phyloP scores from a whole-genome alignment of 2,888 invertebrate species.

The Drosophila pseudotalamancana region DNA sequence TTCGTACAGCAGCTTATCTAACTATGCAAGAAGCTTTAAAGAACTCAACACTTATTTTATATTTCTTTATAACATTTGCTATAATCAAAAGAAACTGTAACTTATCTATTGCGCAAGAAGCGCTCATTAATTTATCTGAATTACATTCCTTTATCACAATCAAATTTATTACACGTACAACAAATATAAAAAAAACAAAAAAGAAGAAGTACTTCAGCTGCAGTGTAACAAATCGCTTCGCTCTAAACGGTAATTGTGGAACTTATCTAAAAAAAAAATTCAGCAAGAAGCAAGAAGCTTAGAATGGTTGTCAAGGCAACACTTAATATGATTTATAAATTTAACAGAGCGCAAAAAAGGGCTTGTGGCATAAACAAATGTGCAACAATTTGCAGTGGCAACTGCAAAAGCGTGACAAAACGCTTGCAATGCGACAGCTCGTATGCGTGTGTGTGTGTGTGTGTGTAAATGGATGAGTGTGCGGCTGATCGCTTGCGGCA shows the following conservation, averaged over 20 bases:
- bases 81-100: not conserved
- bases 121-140: not conserved
- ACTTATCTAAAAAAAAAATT: conserved; percentile 6
- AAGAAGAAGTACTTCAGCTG: not conserved
- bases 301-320: not conserved
- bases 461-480: not conserved
- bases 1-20: too few relatives aligned
- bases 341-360: conserved; percentile 13
- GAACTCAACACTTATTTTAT: not conserved
- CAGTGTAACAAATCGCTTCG: not conserved
- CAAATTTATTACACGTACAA: too few relatives aligned
- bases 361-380: conserved; percentile 21
- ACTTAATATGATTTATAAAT: conserved; percentile 22
- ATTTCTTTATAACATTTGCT: not conserved
- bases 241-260: not conserved
- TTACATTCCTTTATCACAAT: too few relatives aligned
- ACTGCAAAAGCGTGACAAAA: conserved; percentile 17
- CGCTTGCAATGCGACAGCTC: conserved; percentile 9
- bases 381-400: conserved; percentile 16
- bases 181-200: too few relatives aligned
- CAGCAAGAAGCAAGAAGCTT: conserved; percentile 1
- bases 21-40: not conserved
- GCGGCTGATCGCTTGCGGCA: conserved; percentile 21
- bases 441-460: not conserved
- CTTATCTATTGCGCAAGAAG: not conserved